Conservation (phyloP, 2,113 vertebrate genomes). For the Scatophagus argus region DNA sequence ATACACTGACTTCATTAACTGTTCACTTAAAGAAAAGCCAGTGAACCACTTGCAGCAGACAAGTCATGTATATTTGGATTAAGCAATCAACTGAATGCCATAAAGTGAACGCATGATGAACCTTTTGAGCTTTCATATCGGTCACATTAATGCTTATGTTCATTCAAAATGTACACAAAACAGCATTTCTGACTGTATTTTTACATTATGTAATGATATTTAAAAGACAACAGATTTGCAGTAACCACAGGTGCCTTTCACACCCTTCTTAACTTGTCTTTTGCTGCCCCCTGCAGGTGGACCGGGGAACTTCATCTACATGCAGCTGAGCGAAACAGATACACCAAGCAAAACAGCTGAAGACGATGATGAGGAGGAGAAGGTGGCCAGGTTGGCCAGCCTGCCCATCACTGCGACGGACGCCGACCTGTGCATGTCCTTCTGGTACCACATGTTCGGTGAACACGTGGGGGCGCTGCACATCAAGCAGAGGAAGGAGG, state of each 20-base stretch:
- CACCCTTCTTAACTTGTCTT: slow-evolving; percentile 13
- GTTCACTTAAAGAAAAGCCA: not conserved
- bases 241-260: not conserved
- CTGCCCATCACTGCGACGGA: slow-evolving; percentile 84
- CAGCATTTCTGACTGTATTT: no score
- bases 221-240: not conserved
- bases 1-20: not conserved
- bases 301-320: slow-evolving; percentile 93
- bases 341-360: not conserved
- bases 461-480: slow-evolving; percentile 85
- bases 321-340: slow-evolving; percentile 80
- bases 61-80: not conserved
- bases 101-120: not conserved
- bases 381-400: slow-evolving; percentile 85
- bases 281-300: slow-evolving; percentile 83
- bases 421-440: slow-evolving; percentile 92
- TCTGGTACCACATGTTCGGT: slow-evolving; percentile 93
- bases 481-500: slow-evolving; percentile 88
- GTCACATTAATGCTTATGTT: not conserved
- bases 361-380: slow-evolving; percentile 78
- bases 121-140: not conserved
- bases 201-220: slow-evolving; percentile 1
- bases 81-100: no score
- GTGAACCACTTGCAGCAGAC: not conserved
- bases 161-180: not conserved